Conservation (phyloP, 2,113 vertebrate genomes). For the Eulacestoma nigropectus region DNA sequence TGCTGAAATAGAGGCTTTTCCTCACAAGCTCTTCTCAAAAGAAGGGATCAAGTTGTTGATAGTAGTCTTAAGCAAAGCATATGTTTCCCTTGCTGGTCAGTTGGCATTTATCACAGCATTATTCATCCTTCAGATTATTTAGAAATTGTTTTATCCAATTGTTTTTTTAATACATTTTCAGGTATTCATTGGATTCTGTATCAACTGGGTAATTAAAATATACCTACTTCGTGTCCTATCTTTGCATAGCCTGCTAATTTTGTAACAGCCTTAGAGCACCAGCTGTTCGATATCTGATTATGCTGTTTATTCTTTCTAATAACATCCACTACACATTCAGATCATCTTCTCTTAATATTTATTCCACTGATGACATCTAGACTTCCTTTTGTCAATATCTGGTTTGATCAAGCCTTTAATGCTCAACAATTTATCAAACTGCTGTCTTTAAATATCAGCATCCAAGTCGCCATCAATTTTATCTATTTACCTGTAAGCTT, state of each 20-base stretch:
- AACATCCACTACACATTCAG: not conserved
- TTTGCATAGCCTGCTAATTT: not conserved
- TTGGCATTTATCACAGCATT: not conserved
- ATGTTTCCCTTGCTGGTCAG: not conserved
- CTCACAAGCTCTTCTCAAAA: not conserved
- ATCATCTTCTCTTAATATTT: not conserved
- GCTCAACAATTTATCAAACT: not conserved
- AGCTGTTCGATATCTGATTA: not conserved
- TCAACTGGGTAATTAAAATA: not conserved
- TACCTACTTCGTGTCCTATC: not conserved
- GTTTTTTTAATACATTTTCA: not conserved
- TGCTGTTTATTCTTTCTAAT: not conserved
- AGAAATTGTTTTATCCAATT: not conserved
- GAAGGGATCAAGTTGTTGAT: not conserved
- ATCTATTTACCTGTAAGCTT: not conserved
- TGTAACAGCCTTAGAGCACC: not conserved
- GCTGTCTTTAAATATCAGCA: slow-evolving; percentile 10
- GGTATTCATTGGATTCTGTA: not conserved
- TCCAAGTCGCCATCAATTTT: not conserved
- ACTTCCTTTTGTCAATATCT: not conserved
- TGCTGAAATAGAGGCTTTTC: not conserved
- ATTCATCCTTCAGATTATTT: not conserved
- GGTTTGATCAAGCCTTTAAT: not conserved
- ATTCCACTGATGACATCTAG: not conserved
- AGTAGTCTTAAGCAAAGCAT: not conserved